A percentile compares a stretch with the other conserved stretches of the same genome.
These are phyloP conservation scores for Pelosia muscerda DNA, from an alignment of 2,888 invertebrate genomes.

Conservation along the genomic window DNA sequence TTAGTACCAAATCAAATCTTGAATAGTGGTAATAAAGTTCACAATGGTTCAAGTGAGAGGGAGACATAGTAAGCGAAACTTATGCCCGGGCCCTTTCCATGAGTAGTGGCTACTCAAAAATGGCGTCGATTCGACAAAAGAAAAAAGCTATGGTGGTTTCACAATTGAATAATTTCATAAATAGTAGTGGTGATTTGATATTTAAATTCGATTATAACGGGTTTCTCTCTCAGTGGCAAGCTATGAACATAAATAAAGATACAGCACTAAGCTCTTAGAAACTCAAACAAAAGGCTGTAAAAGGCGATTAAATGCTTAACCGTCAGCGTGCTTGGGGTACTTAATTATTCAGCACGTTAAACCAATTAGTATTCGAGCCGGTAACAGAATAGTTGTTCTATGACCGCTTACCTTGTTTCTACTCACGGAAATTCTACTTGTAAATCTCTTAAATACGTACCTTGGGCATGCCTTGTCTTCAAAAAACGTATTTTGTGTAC, in stretches of 20 bases:
- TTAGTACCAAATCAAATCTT: too few relatives aligned
- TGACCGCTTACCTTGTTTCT: slow-evolving; percentile 37
- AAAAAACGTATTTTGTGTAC: neutral
- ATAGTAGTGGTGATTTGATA: neutral
- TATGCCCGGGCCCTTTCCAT: too few relatives aligned
- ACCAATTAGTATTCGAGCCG: slow-evolving; percentile 73
- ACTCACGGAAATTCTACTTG: slow-evolving; percentile 17
- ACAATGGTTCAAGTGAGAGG: too few relatives aligned
- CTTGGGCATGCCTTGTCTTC: neutral
- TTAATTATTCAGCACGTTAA: slow-evolving; percentile 57
- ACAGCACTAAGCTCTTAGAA: neutral
- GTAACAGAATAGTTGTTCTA: slow-evolving; percentile 43
- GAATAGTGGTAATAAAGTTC: too few relatives aligned
- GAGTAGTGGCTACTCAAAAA: too few relatives aligned
- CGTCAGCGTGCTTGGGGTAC: slow-evolving; percentile 17
- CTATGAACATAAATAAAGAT: neutral
- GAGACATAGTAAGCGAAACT: too few relatives aligned
- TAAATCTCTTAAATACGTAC: neutral
- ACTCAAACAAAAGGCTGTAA: slow-evolving; percentile 24
- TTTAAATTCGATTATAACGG: neutral
- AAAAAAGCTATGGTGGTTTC: too few relatives aligned
- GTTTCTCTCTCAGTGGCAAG: neutral
- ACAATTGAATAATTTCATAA: too few relatives aligned
- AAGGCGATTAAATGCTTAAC: slow-evolving; percentile 48
- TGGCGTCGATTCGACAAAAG: too few relatives aligned